Conservation (phyloP, 2,113 vertebrate genomes). For the Steatornis caripensis region DNA sequence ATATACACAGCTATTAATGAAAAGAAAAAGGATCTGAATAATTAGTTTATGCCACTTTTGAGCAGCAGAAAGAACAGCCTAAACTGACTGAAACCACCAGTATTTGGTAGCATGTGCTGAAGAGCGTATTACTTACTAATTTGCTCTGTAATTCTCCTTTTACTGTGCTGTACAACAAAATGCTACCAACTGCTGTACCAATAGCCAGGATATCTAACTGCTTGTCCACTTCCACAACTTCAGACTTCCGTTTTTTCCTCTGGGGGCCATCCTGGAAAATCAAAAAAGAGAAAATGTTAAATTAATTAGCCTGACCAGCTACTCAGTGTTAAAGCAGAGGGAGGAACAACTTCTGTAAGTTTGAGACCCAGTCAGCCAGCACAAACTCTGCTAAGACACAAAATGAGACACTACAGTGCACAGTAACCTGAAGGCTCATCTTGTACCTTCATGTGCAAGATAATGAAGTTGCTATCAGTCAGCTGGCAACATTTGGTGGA, state of each 20-base stretch:
- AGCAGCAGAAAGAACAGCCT: background rate
- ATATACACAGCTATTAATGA: background rate
- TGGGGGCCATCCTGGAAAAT: slow-evolving; percentile 87
- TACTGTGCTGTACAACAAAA: slow-evolving; percentile 93
- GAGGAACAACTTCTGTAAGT: background rate
- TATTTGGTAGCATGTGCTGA: background rate
- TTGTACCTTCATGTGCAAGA: background rate
- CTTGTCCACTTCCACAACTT: slow-evolving; percentile 74
- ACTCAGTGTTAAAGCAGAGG: background rate
- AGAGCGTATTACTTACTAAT: slow-evolving; percentile 76
- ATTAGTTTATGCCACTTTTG: background rate
- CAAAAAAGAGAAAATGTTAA: background rate
- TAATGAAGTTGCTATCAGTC: background rate
- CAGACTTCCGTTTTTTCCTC: slow-evolving; percentile 96
- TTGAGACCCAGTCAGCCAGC: background rate
- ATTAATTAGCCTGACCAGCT: background rate
- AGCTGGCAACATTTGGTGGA: background rate
- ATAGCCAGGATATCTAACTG: slow-evolving; percentile 91
- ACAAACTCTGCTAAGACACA: background rate
- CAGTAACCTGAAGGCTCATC: background rate
- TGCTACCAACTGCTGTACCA: slow-evolving; percentile 90
- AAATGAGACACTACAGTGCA: background rate
- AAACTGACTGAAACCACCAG: background rate
- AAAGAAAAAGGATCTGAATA: background rate
- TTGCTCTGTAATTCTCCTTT: slow-evolving; percentile 94